A percentile compares a stretch with the other conserved stretches of the same genome.
Evolutionary conservation across 2,797 vertebrate species (phyloP).

Genomic region (Ceryle rudis): DNA sequence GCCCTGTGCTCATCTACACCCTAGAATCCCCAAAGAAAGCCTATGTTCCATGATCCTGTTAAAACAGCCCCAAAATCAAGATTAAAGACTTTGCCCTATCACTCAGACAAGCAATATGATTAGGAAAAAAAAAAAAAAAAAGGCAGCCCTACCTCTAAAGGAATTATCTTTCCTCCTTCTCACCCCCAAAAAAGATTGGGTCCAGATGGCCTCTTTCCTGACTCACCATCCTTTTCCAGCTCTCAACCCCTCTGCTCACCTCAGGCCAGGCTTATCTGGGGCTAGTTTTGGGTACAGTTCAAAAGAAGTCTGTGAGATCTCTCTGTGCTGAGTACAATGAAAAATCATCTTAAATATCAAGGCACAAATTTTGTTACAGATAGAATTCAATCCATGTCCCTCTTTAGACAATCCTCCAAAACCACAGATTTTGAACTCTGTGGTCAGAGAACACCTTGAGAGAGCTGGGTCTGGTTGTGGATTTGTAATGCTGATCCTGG

Average conservation of each 20-base stretch:
- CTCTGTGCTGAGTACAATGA: neutral
- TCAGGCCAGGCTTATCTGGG: neutral
- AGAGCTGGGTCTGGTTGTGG: neutral
- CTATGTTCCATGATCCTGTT: neutral
- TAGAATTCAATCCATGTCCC: neutral
- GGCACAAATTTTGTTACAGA: neutral
- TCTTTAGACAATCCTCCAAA: neutral
- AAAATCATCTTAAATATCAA: neutral
- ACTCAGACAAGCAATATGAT: neutral
- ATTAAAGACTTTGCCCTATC: neutral
- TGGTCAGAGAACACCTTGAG: neutral
- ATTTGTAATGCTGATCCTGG: neutral
- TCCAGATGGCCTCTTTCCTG: neutral
- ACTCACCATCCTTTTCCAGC: neutral
- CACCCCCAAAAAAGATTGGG: fast-evolving
- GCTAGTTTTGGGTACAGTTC: neutral
- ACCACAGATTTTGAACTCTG: neutral
- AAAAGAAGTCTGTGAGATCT: neutral
- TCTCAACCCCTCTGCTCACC: neutral
- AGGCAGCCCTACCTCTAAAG: neutral
- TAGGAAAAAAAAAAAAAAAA: neutral
- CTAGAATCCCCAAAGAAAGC: neutral
- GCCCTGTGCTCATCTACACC: too few relatives aligned
- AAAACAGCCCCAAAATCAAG: neutral
- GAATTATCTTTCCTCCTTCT: neutral